Evolutionary conservation across 2,113 vertebrate genomes (phyloP).

Genomic region (Otocyon megalotis): DNA sequence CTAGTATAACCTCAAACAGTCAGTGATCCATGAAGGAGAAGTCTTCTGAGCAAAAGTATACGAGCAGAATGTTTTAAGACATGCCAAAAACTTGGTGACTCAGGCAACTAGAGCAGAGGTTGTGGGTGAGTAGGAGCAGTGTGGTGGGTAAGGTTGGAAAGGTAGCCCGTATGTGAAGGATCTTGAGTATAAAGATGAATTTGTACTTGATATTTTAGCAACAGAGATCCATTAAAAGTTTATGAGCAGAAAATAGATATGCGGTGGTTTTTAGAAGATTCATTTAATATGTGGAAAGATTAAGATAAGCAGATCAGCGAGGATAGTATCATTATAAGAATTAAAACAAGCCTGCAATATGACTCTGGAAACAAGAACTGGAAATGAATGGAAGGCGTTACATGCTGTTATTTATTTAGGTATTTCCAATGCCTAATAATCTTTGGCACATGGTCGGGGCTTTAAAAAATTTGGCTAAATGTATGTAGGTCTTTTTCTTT

Average conservation of each 20-base stretch:
- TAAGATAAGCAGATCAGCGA: neutral
- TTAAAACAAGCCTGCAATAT: neutral
- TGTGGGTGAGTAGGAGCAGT: neutral
- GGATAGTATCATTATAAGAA: conserved; percentile 9
- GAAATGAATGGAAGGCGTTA: neutral
- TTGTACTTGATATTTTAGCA: neutral
- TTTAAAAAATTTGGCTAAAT: conserved; percentile 4
- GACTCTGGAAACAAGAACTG: neutral
- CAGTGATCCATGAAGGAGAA: neutral
- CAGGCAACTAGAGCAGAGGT: neutral
- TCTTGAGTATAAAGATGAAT: neutral
- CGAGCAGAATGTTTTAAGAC: neutral
- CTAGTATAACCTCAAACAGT: neutral
- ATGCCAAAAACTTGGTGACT: neutral
- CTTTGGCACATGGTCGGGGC: neutral
- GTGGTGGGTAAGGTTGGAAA: neutral
- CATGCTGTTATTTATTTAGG: neutral
- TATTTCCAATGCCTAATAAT: neutral
- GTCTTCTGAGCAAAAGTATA: conserved; percentile 14
- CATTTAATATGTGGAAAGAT: conserved; percentile 32
- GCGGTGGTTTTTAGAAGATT: neutral
- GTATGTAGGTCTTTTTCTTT: neutral
- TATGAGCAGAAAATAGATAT: conserved; percentile 36
- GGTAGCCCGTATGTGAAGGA: neutral
- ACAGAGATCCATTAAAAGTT: neutral